Evolutionary conservation across 2,113 vertebrate species (phyloP).

Genomic region (Halichoeres trimaculatus): DNA sequence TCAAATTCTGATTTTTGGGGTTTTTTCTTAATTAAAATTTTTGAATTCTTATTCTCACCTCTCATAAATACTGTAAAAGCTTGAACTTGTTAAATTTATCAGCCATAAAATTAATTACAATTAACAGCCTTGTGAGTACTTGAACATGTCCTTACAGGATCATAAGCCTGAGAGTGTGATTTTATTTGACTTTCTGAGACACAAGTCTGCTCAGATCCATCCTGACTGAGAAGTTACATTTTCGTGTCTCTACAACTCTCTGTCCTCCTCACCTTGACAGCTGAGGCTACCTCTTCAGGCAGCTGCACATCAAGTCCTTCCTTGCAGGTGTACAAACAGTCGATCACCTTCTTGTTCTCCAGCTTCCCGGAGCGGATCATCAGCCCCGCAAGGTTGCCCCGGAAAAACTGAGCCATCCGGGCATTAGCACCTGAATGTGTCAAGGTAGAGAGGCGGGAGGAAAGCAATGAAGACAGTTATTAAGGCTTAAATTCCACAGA

Average conservation of each 20-base stretch:
- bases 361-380: slow-evolving; percentile 94
- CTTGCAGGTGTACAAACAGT: slow-evolving; percentile 98
- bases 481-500: slow-evolving; percentile 1
- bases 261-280: slow-evolving; percentile 89
- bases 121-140: too few relatives aligned
- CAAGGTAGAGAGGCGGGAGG: slow-evolving; percentile 4
- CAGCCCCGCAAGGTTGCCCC: slow-evolving; percentile 92
- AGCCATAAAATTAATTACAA: too few relatives aligned
- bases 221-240: not conserved
- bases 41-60: too few relatives aligned
- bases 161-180: too few relatives aligned
- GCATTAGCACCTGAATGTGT: slow-evolving; percentile 85
- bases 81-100: too few relatives aligned
- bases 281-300: slow-evolving; percentile 85
- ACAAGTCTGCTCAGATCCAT: not conserved
- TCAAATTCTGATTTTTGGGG: too few relatives aligned
- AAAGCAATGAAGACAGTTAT: slow-evolving; percentile 32
- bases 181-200: too few relatives aligned
- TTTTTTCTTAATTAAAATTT: too few relatives aligned
- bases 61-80: too few relatives aligned
- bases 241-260: not conserved
- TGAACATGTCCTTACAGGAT: too few relatives aligned
- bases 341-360: slow-evolving; percentile 96
- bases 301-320: slow-evolving; percentile 93
- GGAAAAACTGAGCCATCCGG: slow-evolving; percentile 95